Evolutionary conservation across 2,113 vertebrate genomes (phyloP).

Genomic region (Onychostruthus taczanowskii): DNA sequence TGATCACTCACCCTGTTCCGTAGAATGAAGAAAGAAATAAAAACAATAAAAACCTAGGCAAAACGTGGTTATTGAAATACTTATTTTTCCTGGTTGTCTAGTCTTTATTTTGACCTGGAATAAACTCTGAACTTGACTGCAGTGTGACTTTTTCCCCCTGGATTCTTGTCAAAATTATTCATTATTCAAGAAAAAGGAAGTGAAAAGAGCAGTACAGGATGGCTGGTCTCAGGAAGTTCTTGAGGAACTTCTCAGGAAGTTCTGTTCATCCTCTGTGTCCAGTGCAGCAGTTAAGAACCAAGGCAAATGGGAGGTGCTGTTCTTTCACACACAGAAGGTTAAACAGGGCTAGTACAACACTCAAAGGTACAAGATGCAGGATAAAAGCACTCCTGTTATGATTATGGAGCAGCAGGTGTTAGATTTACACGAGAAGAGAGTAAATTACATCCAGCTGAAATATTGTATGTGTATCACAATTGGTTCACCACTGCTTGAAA

Average conservation of each 20-base stretch:
- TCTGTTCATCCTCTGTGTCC: neutral
- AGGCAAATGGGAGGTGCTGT: neutral
- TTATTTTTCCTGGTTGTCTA: neutral
- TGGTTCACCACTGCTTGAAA: neutral
- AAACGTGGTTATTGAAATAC: neutral
- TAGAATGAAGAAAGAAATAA: neutral
- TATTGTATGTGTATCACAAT: neutral
- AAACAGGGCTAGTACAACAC: neutral
- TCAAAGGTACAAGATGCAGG: accelerated
- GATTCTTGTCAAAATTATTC: neutral
- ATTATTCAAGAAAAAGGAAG: neutral
- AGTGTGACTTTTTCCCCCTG: neutral
- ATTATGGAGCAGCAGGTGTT: neutral
- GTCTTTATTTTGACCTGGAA: neutral
- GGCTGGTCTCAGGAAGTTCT: neutral
- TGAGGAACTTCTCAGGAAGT: too few relatives aligned
- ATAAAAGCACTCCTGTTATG: neutral
- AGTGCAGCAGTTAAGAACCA: accelerated
- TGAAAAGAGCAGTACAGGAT: neutral
- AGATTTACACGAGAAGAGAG: neutral
- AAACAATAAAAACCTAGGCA: neutral
- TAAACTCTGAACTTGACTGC: neutral
- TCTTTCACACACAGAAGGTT: neutral
- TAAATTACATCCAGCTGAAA: neutral
- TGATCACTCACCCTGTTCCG: neutral